Percentiles rank a stretch among this genome's conserved stretches.
These are phyloP conservation scores for Corydoras sp. DNA, from an alignment of 2,113 vertebrate genomes.

Conservation along the genomic window DNA sequence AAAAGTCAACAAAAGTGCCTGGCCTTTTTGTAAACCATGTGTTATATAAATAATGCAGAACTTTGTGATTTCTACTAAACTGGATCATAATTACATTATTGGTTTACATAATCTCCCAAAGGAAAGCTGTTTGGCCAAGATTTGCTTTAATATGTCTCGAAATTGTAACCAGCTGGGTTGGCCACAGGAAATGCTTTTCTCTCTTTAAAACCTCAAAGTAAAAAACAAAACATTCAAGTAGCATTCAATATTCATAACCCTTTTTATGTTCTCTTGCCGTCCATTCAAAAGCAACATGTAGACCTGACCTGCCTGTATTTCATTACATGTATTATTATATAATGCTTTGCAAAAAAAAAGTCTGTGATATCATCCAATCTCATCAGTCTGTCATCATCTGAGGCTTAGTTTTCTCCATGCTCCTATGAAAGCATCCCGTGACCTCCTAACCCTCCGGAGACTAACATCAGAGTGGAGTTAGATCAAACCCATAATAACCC, in stretches of 20 bases:
- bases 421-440: conserved; percentile 42
- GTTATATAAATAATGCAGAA: conserved; percentile 52
- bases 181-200: conserved; percentile 64
- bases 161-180: conserved; percentile 68
- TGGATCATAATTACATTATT: conserved; percentile 63
- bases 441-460: conserved; percentile 40
- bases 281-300: conserved; percentile 44
- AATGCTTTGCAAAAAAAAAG: conserved; percentile 34
- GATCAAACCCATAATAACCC: conserved; percentile 42
- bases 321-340: conserved; percentile 42
- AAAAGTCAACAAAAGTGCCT: conserved; percentile 43
- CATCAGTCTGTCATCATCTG: conserved; percentile 44
- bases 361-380: conserved; percentile 41
- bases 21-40: conserved; percentile 45
- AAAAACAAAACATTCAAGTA: conserved; percentile 56
- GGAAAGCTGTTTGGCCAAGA: conserved; percentile 63
- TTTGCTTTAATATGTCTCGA: conserved; percentile 63
- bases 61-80: conserved; percentile 50
- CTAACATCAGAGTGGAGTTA: conserved; percentile 41
- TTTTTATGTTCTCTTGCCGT: conserved; percentile 46
- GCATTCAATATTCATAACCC: conserved; percentile 55
- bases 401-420: conserved; percentile 38
- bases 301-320: conserved; percentile 49
- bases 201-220: conserved; percentile 64
- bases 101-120: conserved; percentile 64